Base-by-base conservation (phyloP, 2,113 vertebrate genomes). In the Pyrgilauda ruficollis region DNA sequence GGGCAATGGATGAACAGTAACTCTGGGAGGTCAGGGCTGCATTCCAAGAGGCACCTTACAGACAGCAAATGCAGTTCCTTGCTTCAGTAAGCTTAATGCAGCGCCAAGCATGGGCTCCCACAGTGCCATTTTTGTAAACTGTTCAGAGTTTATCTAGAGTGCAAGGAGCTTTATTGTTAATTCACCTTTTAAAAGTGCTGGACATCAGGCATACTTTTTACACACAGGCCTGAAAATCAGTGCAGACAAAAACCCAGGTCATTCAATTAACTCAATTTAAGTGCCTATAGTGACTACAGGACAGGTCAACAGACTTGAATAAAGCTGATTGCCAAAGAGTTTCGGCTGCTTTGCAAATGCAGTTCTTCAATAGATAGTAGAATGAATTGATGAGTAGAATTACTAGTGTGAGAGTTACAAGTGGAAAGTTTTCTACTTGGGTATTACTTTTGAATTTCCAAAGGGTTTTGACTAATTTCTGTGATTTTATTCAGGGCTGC, bases 21-120 rank as follows among this genome's bases (percentile, higher is more conserved):
- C 13, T 7, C 43, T 6, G 61, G 33, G 31, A 1, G 2, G 13
- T 8, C 0, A 1, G 59, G 35, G 11, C 15, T 61, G 50, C 22
- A 35, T 39, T 67, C 66, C 47, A n/a, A 19, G 16, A 79, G 35
- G 23, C 41, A 62, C 24, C 50, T 52, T 11, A 53, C 4, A 37
- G 58, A 43, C 20, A 15, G 41, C 39, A 84, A 72, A 72, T 6
- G n/a, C 2, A 68, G 20, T 1, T 53, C 69, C 63, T 79, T 49
- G 23, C 44, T 59, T 59, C 49, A 78, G 69, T 64, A 31, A 79
- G 53, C 28, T 61, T 52, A 52, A 30, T 23, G 58, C 13, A 33
- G 22, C 20, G 56, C 16, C n/a, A 61, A 68, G 37, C 33, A 47
- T 4, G 23, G 39, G 50, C 16, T 67, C 47, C 11, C 33, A 59